Base-by-base conservation (phyloP, 1,140 invertebrate genomes). In the Aradophagus sp. region DNA sequence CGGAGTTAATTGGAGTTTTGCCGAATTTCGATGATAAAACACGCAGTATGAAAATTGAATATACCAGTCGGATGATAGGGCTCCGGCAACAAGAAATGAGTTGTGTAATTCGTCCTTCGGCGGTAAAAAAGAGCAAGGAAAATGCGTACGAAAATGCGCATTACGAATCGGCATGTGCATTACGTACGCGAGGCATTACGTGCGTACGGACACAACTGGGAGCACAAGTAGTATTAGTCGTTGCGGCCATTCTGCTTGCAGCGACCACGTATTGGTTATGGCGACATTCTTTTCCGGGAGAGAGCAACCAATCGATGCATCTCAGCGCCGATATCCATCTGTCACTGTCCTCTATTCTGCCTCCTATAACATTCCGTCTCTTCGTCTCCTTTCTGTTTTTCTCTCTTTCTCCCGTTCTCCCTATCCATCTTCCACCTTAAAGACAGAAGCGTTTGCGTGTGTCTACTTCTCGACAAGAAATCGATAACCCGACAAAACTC, bases 241-340 rank as follows among this genome's bases (percentile, higher is more conserved):
- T 74, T 72, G 78, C 81, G 81, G 81, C 82, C 82, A 83, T 84
- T 84, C 80, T 84, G 78, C 73, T 77, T 76, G 70, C 72, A 66
- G 76, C 55, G 77, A 78, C 75, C 80, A 80, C 80, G 81, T 78
- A 84, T 84, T 84, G 82, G 82, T 79, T 80, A 67, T 70, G 70
- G 77, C 81, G 75, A 78, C 81, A 83, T 84, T 84, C 82, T 84
- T 84, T 84, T 84, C 82, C 82, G 80, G 80, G 76, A 80, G 79
- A 80, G 79, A 84, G 79, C 82, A 76, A 82, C 82, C 82, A 84
- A 83, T 84, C 81, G 81, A 84, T 84, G 81, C 81, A 84, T 84
- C 82, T 84, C 77, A 67, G 58, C 71, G 76, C 78, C 82, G 83
- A 85, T 85, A 82, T 80, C 78, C 82, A 84, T 85, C 83, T 85